Conservation (phyloP, 92 coral and sea anemone genomes). For the Epizoanthus ramosus region DNA sequence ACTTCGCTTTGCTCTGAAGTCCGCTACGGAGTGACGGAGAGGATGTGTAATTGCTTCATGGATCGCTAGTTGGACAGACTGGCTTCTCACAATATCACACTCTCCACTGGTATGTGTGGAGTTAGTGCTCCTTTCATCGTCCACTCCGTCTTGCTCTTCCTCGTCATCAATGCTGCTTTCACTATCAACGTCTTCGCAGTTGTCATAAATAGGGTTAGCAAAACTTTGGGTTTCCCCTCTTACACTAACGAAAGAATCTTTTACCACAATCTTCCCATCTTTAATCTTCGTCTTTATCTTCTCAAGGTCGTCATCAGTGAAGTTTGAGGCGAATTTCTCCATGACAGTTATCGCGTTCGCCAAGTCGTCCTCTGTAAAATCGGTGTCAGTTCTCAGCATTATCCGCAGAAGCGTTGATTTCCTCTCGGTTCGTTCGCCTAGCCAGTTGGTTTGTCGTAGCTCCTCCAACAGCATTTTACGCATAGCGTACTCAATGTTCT, state of each 20-base stretch:
- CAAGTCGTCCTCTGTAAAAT: constrained; percentile 78
- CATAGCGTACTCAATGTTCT: constrained; percentile 71
- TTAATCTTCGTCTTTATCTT: constrained; percentile 22
- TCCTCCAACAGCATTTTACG: constrained; percentile 70
- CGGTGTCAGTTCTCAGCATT: constrained; percentile 59
- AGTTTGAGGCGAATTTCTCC: constrained; percentile 41
- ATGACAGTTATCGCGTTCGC: constrained; percentile 48
- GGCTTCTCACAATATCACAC: background rate
- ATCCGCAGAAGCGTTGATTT: constrained; percentile 61
- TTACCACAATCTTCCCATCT: constrained; percentile 7
- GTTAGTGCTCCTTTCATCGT: background rate
- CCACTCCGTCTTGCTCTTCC: background rate
- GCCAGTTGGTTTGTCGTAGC: constrained; percentile 85
- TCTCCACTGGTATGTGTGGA: background rate
- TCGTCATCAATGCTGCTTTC: background rate
- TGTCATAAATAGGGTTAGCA: background rate
- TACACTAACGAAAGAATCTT: background rate
- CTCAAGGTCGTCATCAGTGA: constrained; percentile 34
- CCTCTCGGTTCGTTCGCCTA: constrained; percentile 59
- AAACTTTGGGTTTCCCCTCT: background rate
- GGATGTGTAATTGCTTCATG: background rate
- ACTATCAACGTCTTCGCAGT: background rate
- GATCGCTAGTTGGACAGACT: background rate
- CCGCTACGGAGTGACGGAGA: background rate
- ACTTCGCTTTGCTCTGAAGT: background rate